phyloP scores from a whole-genome alignment of 37 sponge, comb jelly and placozoan genomes.

The Hormiphora californensis region DNA sequence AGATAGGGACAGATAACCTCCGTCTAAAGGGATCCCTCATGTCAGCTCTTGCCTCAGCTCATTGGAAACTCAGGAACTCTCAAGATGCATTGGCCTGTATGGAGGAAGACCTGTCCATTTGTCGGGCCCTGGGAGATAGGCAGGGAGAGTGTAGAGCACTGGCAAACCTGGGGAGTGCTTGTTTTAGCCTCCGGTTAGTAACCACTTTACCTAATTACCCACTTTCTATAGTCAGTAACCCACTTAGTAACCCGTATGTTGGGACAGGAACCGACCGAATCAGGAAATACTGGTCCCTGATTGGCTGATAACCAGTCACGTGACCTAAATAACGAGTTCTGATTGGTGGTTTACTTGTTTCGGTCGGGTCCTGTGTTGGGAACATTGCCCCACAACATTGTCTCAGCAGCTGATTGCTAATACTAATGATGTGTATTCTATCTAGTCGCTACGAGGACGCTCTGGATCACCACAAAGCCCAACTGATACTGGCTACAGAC shows the following conservation, averaged over 20 bases:
- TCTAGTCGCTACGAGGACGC: constrained; percentile 42
- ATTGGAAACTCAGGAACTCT: constrained; percentile 72
- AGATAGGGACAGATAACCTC: constrained; percentile 83
- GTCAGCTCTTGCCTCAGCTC: constrained; percentile 80
- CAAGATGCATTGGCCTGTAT: constrained; percentile 75
- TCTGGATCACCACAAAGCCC: constrained; percentile 43
- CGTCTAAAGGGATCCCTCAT: constrained; percentile 80
- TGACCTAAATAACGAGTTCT: too few species aligned
- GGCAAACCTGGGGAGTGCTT: constrained; percentile 69
- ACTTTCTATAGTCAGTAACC: too few species aligned
- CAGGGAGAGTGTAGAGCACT: constrained; percentile 65
- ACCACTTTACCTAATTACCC: not conserved
- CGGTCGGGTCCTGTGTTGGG: too few species aligned
- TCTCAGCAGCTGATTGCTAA: too few species aligned
- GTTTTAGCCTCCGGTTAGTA: not conserved
- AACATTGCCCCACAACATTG: too few species aligned
- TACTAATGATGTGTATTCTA: too few species aligned
- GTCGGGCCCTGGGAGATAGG: constrained; percentile 65
- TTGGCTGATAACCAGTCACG: too few species aligned
- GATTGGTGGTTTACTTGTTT: too few species aligned
- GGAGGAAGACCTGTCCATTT: constrained; percentile 69
- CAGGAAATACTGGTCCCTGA: too few species aligned
- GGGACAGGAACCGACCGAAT: too few species aligned
- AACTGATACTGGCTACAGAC: constrained; percentile 15
- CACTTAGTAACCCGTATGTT: too few species aligned